These are phyloP conservation scores for Coregonus suidteri DNA, from an alignment of 2,797 vertebrate species.

Conservation along the genomic window DNA sequence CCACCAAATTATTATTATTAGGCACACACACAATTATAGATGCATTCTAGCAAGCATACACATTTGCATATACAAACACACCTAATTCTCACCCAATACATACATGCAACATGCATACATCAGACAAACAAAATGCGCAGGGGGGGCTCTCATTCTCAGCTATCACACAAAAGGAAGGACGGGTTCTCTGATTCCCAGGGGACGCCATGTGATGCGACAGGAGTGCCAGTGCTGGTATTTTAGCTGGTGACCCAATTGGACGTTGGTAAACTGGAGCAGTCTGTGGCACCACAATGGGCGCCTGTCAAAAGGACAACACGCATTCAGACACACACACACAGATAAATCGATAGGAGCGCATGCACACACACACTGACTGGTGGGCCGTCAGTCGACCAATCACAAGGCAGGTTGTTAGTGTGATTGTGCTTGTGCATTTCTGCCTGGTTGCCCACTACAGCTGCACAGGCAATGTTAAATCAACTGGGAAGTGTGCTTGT, in stretches of 20 bases:
- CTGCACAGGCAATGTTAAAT: slow-evolving; percentile 2
- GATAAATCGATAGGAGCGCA: background rate
- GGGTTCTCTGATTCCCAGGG: background rate
- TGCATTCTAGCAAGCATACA: background rate
- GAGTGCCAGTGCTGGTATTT: background rate
- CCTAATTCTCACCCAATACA: background rate
- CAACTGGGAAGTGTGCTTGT: slow-evolving; percentile 11
- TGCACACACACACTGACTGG: slow-evolving; percentile 1
- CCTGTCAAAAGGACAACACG: slow-evolving; percentile 13
- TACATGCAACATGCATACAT: background rate
- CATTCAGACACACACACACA: slow-evolving; percentile 5
- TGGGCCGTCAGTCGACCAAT: background rate
- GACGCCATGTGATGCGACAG: background rate
- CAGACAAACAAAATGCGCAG: background rate
- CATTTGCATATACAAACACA: background rate
- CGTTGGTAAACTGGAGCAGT: background rate
- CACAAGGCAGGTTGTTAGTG: background rate
- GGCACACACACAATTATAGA: background rate
- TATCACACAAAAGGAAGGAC: background rate
- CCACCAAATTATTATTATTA: background rate
- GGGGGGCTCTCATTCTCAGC: background rate
- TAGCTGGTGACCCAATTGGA: slow-evolving; percentile 9
- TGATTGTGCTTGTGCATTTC: background rate
- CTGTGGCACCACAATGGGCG: slow-evolving; percentile 5
- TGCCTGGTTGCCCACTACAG: background rate